Conservation (phyloP, 2,797 vertebrate genomes). For the Sitta carolinensis region DNA sequence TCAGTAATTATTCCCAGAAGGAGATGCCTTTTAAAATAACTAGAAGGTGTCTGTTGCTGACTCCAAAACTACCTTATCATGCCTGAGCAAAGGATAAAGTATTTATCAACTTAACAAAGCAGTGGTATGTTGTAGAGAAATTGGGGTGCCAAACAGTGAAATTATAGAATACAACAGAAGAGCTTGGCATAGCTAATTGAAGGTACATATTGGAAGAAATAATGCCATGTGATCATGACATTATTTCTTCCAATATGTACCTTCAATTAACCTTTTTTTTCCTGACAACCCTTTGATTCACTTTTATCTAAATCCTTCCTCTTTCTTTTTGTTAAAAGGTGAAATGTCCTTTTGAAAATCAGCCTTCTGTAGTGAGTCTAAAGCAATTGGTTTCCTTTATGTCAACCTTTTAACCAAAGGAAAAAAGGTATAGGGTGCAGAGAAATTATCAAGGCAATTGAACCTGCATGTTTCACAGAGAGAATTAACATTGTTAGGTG, state of each 20-base stretch:
- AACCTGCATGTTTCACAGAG: constrained; percentile 55
- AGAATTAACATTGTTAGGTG: constrained; percentile 69
- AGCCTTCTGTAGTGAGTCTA: background rate
- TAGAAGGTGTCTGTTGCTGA: background rate
- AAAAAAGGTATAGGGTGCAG: background rate
- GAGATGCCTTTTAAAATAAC: background rate
- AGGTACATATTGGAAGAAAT: background rate
- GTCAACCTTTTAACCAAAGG: constrained; percentile 51
- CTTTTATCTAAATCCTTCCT: constrained; percentile 26
- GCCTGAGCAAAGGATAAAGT: background rate
- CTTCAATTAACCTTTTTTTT: constrained; percentile 2
- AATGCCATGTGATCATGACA: background rate
- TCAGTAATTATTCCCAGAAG: background rate
- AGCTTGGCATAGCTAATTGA: background rate
- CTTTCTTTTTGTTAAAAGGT: constrained; percentile 32
- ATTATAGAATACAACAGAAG: background rate
- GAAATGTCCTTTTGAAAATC: constrained; percentile 62
- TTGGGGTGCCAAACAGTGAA: background rate
- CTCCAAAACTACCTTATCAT: background rate
- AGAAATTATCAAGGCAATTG: constrained; percentile 64
- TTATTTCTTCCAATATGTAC: background rate
- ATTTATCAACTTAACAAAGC: background rate
- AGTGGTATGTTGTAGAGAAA: background rate
- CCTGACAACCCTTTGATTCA: constrained; percentile 1
- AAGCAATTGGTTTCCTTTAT: constrained; percentile 66